These are phyloP conservation scores for Umimayanthus kanabou DNA, from an alignment of 92 coral and sea anemone species.

Conservation along the genomic window DNA sequence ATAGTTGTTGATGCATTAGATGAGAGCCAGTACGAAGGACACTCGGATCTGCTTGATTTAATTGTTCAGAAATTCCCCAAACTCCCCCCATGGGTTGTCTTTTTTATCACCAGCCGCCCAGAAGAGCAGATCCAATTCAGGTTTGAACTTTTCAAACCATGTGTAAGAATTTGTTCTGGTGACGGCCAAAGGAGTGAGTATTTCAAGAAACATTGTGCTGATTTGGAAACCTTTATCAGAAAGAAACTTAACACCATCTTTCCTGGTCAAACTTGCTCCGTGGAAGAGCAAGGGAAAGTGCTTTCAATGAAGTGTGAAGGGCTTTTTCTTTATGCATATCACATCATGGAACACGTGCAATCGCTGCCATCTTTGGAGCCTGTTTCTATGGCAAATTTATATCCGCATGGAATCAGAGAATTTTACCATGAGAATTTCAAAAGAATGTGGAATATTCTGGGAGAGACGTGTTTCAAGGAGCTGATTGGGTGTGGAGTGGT, in stretches of 20 bases:
- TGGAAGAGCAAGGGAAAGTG: slow-evolving; percentile 1
- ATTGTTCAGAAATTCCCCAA: slow-evolving; percentile 32
- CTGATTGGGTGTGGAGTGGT: slow-evolving; percentile 43
- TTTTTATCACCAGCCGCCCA: slow-evolving; percentile 60
- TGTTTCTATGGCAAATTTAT: neutral
- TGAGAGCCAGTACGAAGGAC: slow-evolving; percentile 51
- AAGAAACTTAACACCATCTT: neutral
- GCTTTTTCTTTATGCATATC: slow-evolving; percentile 14
- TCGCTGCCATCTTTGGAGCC: neutral
- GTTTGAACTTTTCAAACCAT: slow-evolving; percentile 25
- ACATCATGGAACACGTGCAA: slow-evolving; percentile 7
- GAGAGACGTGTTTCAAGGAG: slow-evolving; percentile 21
- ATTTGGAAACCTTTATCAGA: neutral
- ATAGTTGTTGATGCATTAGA: slow-evolving; percentile 62
- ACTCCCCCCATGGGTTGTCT: slow-evolving; percentile 62
- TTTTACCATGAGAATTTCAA: slow-evolving; percentile 24
- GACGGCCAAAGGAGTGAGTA: neutral
- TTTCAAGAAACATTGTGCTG: slow-evolving; percentile 6
- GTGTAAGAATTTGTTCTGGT: slow-evolving; percentile 28
- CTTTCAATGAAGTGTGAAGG: slow-evolving; percentile 33
- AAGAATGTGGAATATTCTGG: slow-evolving; percentile 14
- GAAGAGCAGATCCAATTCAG: slow-evolving; percentile 36
- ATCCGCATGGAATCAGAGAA: slow-evolving; percentile 1
- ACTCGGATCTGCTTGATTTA: slow-evolving; percentile 56
- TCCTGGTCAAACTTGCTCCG: neutral